Evolutionary conservation across 2,888 invertebrate species (phyloP).

Genomic region (Dynastes grantii): DNA sequence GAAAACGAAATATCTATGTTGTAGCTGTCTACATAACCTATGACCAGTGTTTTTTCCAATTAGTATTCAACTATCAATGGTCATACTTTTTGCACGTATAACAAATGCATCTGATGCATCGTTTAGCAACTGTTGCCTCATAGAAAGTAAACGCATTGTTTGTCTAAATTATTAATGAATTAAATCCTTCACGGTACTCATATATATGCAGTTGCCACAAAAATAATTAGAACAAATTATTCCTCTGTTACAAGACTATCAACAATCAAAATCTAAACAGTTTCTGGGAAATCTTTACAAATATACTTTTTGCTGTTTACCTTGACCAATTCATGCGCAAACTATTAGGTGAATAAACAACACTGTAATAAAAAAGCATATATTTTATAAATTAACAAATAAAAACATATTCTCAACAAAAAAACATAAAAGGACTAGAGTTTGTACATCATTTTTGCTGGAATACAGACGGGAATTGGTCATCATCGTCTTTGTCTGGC

Average conservation of each 20-base stretch:
- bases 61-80: neutral
- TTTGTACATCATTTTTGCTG: neutral
- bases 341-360: neutral
- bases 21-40: neutral
- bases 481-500: neutral
- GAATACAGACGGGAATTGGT: conserved; percentile 16
- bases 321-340: too few relatives aligned
- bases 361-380: neutral
- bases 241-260: too few relatives aligned
- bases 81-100: neutral
- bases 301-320: too few relatives aligned
- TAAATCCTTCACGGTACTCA: too few relatives aligned
- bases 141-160: too few relatives aligned
- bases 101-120: neutral
- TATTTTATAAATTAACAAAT: neutral
- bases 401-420: neutral
- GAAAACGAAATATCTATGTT: neutral
- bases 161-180: too few relatives aligned
- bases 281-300: too few relatives aligned
- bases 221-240: too few relatives aligned
- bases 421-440: neutral
- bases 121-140: neutral
- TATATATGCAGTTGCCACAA: too few relatives aligned
- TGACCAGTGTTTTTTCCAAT: neutral
- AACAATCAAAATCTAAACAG: too few relatives aligned